phyloP scores from a whole-genome alignment of 1,140 invertebrate species.

The Eumaeus atala region DNA sequence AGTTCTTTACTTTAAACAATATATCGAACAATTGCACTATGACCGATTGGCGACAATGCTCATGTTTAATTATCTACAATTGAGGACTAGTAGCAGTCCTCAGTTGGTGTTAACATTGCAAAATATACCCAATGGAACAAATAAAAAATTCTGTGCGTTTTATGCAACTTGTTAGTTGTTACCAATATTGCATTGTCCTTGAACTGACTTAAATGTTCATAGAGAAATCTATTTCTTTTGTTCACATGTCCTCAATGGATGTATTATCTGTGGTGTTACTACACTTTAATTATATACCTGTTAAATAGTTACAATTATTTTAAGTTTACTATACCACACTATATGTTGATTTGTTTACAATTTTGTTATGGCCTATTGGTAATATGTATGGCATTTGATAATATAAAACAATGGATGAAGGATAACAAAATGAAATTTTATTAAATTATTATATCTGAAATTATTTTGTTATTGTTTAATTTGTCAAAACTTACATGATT shows the following conservation, averaged over 20 bases:
- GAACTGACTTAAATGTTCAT: constrained; percentile 28
- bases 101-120: background rate
- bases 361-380: too few relatives aligned
- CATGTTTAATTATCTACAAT: too few relatives aligned
- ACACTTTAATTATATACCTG: too few relatives aligned
- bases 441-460: too few relatives aligned
- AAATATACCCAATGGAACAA: background rate
- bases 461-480: too few relatives aligned
- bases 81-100: too few relatives aligned
- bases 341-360: too few relatives aligned
- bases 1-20: constrained; percentile 55
- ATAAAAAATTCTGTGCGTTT: constrained; percentile 17
- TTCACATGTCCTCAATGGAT: constrained; percentile 9
- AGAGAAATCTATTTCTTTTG: constrained; percentile 12
- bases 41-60: constrained; percentile 27
- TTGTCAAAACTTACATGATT: too few relatives aligned
- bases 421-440: too few relatives aligned
- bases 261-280: background rate
- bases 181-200: constrained; percentile 31
- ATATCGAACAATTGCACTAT: constrained; percentile 44
- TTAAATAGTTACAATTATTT: too few relatives aligned
- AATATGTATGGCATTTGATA: too few relatives aligned
- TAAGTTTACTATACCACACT: background rate
- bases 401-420: too few relatives aligned
- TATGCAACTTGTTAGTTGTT: constrained; percentile 6